Evolutionary conservation across 2,888 invertebrate species (phyloP).

Genomic region (Erebia aethiops): DNA sequence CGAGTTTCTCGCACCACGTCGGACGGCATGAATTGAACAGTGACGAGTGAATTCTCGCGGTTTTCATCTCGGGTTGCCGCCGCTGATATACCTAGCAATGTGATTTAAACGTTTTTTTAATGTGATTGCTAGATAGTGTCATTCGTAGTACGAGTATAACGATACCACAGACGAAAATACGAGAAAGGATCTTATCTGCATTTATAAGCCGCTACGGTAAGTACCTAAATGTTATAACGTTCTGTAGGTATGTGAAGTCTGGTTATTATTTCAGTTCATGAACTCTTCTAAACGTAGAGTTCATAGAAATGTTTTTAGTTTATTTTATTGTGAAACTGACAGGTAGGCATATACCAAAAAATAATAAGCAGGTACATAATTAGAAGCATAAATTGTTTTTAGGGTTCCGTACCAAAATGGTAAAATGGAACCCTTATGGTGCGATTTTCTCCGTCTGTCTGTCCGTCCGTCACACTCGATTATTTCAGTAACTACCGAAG

Average conservation of each 20-base stretch:
- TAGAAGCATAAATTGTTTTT: no score
- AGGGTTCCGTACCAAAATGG: no score
- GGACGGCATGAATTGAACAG: conserved; percentile 67
- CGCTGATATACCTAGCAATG: conserved; percentile 28
- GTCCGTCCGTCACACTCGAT: no score
- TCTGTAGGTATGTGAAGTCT: background rate
- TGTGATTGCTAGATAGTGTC: conserved; percentile 49
- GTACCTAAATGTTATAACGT: background rate
- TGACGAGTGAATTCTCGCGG: conserved; percentile 45
- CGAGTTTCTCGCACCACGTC: conserved; percentile 62
- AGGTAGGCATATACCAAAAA: no score
- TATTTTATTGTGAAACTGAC: no score
- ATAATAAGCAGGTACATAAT: no score
- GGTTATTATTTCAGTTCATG: background rate
- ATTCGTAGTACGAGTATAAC: conserved; percentile 40
- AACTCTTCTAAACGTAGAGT: conserved; percentile 1
- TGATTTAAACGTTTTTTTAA: conserved; percentile 26
- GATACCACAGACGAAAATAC: conserved; percentile 17
- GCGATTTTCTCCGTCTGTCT: no score
- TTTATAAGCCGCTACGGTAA: conserved; percentile 14
- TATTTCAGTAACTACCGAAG: no score
- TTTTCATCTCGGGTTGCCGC: conserved; percentile 28
- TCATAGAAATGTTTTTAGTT: background rate
- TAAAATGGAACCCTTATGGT: no score
- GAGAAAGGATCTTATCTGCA: conserved; percentile 20